These are phyloP conservation scores for Periparus ater DNA, from an alignment of 2,797 vertebrate genomes.

Conservation along the genomic window DNA sequence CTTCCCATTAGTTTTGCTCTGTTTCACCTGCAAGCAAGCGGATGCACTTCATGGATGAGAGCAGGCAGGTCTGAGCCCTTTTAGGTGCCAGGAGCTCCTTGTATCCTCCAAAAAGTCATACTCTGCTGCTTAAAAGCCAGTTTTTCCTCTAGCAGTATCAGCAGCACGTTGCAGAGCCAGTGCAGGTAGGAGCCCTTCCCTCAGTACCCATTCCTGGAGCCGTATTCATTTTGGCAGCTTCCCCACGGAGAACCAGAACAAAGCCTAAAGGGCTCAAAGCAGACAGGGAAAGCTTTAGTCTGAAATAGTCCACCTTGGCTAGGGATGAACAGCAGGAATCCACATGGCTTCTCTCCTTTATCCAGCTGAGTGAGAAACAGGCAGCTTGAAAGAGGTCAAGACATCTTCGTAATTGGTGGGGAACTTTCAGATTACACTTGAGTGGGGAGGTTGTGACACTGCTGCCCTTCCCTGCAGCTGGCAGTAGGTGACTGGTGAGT, in stretches of 20 bases:
- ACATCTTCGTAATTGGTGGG: not conserved
- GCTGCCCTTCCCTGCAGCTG: not conserved
- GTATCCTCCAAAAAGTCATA: not conserved
- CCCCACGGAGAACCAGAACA: slow-evolving; percentile 27
- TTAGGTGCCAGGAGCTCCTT: not conserved
- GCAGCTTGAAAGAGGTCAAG: slow-evolving; percentile 44
- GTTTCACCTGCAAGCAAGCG: not conserved
- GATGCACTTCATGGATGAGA: not conserved
- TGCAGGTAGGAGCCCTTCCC: not conserved
- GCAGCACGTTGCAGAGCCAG: not conserved
- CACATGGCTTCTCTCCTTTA: not conserved
- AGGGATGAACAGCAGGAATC: not conserved
- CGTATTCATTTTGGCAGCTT: slow-evolving; percentile 31
- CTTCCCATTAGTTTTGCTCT: not conserved
- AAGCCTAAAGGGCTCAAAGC: slow-evolving; percentile 35
- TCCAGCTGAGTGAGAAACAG: not conserved
- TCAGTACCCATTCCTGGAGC: not conserved
- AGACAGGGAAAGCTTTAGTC: slow-evolving; percentile 13
- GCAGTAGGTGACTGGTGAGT: not conserved
- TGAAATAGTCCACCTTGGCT: slow-evolving; percentile 9
- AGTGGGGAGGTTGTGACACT: not conserved
- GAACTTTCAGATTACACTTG: not conserved
- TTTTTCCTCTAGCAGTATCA: not conserved
- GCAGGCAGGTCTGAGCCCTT: not conserved
- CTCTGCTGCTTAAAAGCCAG: not conserved